Conservation (phyloP, 2,888 invertebrate species). For the Ditula angustiorana region DNA sequence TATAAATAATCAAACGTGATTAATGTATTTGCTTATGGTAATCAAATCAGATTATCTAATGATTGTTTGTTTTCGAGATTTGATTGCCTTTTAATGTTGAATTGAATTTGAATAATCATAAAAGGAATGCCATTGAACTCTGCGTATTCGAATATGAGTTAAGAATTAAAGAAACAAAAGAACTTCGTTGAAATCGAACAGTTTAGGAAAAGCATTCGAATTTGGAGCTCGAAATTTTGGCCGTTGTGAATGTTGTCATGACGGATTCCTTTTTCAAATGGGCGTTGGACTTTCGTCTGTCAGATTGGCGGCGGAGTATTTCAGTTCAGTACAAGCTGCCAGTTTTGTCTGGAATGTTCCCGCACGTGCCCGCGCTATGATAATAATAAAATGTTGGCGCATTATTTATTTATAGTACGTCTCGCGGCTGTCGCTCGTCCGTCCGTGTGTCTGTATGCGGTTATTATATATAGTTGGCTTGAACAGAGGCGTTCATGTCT, state of each 20-base stretch:
- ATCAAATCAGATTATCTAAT: constrained; percentile 18
- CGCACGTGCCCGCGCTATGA: constrained; percentile 81
- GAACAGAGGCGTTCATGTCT: constrained; percentile 50
- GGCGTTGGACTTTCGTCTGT: constrained; percentile 33
- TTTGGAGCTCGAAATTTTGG: constrained; percentile 6
- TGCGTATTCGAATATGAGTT: background rate
- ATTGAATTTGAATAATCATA: constrained; percentile 12
- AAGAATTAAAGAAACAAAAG: background rate
- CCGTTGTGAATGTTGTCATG: constrained; percentile 2
- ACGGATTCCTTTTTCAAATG: constrained; percentile 30
- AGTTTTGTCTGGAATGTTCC: constrained; percentile 70
- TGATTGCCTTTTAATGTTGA: constrained; percentile 18
- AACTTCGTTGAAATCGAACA: background rate
- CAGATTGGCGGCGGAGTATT: constrained; percentile 32
- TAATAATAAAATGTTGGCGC: constrained; percentile 85
- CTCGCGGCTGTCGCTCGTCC: constrained; percentile 84
- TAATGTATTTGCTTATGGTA: constrained; percentile 42
- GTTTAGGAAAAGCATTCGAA: background rate
- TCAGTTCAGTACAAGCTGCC: constrained; percentile 43
- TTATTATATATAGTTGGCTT: constrained; percentile 64
- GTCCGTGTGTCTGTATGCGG: constrained; percentile 71
- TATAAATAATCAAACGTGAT: constrained; percentile 61
- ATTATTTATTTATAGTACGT: constrained; percentile 84
- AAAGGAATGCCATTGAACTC: background rate
- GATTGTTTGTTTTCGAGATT: constrained; percentile 24